Evolutionary conservation across 2,888 invertebrate genomes (phyloP).

Genomic region (Cosmia pyralina): DNA sequence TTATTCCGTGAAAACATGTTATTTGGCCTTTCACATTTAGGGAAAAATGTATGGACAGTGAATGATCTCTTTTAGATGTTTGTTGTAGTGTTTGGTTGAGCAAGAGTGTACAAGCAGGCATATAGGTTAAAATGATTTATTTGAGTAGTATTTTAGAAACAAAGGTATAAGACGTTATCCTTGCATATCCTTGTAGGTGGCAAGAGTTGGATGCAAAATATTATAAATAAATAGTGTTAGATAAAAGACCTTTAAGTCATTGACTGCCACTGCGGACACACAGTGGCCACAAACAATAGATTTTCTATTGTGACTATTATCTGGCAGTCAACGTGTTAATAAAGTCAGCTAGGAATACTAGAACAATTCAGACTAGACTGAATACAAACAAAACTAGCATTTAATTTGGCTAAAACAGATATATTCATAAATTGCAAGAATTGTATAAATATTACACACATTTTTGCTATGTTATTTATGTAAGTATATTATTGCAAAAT

Average conservation of each 20-base stretch:
- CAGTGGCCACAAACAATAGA: no score
- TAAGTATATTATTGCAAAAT: constrained; percentile 10
- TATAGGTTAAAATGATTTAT: neutral
- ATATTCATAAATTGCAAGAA: neutral
- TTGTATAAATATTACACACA: constrained; percentile 11
- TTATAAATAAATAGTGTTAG: neutral
- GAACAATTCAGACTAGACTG: neutral
- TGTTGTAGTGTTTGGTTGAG: neutral
- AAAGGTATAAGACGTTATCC: neutral
- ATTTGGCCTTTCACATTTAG: no score
- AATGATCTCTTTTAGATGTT: neutral
- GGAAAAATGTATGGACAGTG: no score
- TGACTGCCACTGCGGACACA: no score
- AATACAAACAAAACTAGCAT: constrained; percentile 2
- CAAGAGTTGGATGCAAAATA: neutral
- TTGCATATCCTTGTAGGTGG: neutral
- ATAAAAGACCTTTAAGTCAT: neutral
- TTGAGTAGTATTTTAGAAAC: neutral
- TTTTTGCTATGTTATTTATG: constrained; percentile 7
- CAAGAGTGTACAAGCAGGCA: neutral
- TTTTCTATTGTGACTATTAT: no score
- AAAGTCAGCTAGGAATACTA: neutral
- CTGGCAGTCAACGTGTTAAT: no score
- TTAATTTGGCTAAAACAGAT: neutral
- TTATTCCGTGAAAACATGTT: no score